Evolutionary conservation across 1,140 invertebrate genomes (phyloP), one percentile per base, ranked within the genome.

Genomic region (Diplogasteroides magnus): DNA sequence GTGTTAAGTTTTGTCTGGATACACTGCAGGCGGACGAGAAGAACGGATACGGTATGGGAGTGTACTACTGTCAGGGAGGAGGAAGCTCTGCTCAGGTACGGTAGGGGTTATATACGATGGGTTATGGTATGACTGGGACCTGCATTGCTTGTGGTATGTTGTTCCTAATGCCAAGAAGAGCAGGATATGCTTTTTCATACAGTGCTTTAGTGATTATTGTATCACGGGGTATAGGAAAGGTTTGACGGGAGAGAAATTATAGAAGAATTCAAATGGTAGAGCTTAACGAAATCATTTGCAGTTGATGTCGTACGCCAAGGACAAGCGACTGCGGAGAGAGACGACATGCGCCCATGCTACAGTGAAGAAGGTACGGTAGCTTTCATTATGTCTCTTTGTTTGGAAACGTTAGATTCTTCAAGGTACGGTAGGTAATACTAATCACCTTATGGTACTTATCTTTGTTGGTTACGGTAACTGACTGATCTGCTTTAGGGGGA

Each of bases 11-110:
- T 31, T 82, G 80, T 57, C 61, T 81, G n/a, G 81, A 82, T 63
- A 81, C 80, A 3, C 68, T 82, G 28, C 81, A 82, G 64, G 61
- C 71, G 62, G 81, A 82, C 31, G 80, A 83, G 56, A 80, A 79
- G 28, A 61, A n/a, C 29, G 68, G 67, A 1, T 70, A 78, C 31
- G 65, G 70, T 61, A 59, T 82, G 29, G 77, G 75, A 2, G 67
- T 82, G 15, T 81, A 77, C 67, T 37, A 60, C 25, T 82, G 80
- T 58, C 80, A 82, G 71, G 70, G 74, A 31, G 78, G 77, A 57
- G 81, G 79, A 29, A 77, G 74, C 58, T 75, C 77, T 31, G 70
- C 81, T 23, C 79, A 81, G 62, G 78, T 81, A 62, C 23, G 37
- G 67, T 62, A n/a, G 11, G 19, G 37, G 23, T 13, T 23, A 25